phyloP scores from a whole-genome alignment of 2,797 vertebrate species.

The Gallirallus australis region DNA sequence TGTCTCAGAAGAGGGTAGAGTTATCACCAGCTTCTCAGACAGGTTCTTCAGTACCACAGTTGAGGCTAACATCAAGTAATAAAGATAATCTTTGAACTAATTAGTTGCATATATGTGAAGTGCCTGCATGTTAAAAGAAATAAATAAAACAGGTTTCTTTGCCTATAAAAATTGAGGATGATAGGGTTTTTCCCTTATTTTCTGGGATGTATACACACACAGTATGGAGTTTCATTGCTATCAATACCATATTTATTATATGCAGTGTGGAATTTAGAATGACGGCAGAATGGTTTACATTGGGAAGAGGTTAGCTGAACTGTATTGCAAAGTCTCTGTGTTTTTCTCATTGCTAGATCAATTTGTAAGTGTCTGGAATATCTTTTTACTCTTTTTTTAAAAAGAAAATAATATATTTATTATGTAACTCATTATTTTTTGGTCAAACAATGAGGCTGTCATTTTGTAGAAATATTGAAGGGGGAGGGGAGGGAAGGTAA shows the following conservation, averaged over 20 bases:
- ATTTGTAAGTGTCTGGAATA: conserved; percentile 22
- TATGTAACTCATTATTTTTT: conserved; percentile 6
- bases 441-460: conserved; percentile 32
- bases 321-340: not conserved
- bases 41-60: not conserved
- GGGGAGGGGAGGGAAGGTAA: conserved; percentile 44
- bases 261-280: conserved; percentile 9
- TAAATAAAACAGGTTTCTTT: not conserved
- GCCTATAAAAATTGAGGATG: not conserved
- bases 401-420: not conserved
- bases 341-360: conserved; percentile 25
- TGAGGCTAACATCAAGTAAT: not conserved
- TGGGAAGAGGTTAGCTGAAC: conserved; percentile 32
- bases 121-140: not conserved
- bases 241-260: not conserved
- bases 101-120: not conserved
- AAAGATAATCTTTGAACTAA: not conserved
- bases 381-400: not conserved
- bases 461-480: conserved; percentile 19
- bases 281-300: conserved; percentile 3
- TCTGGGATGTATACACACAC: not conserved
- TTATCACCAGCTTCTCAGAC: not conserved
- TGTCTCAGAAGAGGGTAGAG: not conserved
- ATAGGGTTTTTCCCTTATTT: not conserved
- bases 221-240: not conserved